Evolutionary conservation across 2,888 invertebrate species (phyloP).

Genomic region (Oligia latruncula): DNA sequence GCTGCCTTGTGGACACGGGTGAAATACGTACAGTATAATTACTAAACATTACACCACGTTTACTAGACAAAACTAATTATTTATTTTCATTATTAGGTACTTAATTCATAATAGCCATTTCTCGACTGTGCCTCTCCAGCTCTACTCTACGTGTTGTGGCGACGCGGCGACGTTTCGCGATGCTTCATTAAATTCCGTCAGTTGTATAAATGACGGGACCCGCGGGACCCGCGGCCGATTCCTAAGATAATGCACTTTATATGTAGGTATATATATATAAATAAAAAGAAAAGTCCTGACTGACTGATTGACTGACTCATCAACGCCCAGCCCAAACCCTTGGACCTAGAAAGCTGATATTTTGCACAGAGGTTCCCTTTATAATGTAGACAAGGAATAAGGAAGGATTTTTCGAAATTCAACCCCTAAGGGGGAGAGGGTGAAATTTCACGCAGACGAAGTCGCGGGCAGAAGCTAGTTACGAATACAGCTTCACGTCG

Average conservation of each 20-base stretch:
- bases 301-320: too few species aligned
- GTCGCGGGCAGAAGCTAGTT: too few species aligned
- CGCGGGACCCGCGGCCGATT: slow-evolving; percentile 2
- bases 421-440: too few species aligned
- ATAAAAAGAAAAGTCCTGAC: too few species aligned
- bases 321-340: too few species aligned
- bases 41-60: background rate
- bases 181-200: slow-evolving; percentile 3
- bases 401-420: too few species aligned
- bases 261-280: too few species aligned
- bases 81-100: background rate
- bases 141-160: background rate
- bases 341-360: too few species aligned
- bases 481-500: slow-evolving; percentile 15
- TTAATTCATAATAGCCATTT: background rate
- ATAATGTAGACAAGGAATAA: too few species aligned
- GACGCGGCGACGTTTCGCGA: too few species aligned
- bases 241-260: background rate
- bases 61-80: background rate
- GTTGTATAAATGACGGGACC: background rate
- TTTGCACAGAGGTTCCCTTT: too few species aligned
- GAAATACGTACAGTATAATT: background rate
- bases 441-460: too few species aligned
- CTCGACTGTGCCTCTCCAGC: background rate
- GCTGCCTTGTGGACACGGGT: background rate